These are phyloP conservation scores for Saccostrea echinata DNA, from an alignment of 1,140 invertebrate species.

Conservation along the genomic window DNA sequence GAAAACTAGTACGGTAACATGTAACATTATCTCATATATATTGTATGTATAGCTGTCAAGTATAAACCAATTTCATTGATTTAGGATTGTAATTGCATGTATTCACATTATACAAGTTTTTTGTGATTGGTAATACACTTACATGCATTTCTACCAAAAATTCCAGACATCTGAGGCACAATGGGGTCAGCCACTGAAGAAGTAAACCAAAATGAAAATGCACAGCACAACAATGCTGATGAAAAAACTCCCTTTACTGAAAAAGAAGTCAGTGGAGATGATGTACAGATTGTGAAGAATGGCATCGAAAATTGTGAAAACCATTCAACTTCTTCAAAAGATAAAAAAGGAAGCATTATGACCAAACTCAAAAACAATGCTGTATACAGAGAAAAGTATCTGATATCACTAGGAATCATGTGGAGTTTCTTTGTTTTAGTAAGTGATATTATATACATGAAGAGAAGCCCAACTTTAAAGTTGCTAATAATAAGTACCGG, in stretches of 20 bases:
- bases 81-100: too few species aligned
- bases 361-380: background rate
- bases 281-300: background rate
- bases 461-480: too few species aligned
- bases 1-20: too few species aligned
- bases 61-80: too few species aligned
- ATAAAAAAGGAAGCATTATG: background rate
- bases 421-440: slow-evolving; percentile 47
- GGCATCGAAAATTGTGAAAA: background rate
- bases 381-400: slow-evolving; percentile 35
- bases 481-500: too few species aligned
- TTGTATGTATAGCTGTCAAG: too few species aligned
- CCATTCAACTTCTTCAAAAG: background rate
- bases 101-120: too few species aligned
- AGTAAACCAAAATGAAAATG: background rate
- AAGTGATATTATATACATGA: background rate
- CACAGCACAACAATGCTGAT: background rate
- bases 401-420: slow-evolving; percentile 31
- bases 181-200: background rate
- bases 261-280: background rate
- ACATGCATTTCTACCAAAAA: too few species aligned
- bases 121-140: too few species aligned
- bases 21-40: too few species aligned
- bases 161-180: background rate
- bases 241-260: slow-evolving; percentile 13